phyloP scores from a whole-genome alignment of 2,113 vertebrate genomes.

The Notechis scutatus region DNA sequence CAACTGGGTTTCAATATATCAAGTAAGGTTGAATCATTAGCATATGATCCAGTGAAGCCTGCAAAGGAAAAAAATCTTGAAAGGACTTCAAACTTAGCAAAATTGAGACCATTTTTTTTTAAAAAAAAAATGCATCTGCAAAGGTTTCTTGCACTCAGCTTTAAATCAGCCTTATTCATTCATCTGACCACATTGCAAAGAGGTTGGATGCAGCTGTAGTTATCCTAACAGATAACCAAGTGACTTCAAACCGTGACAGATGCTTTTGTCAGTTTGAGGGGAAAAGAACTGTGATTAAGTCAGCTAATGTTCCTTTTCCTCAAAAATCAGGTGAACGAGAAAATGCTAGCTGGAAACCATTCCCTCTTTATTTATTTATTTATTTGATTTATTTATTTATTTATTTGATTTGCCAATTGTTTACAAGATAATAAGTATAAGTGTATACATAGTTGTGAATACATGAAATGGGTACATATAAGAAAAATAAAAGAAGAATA shows the following conservation, averaged over 20 bases:
- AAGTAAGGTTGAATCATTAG: not conserved
- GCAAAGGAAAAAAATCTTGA: not conserved
- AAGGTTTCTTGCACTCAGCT: not conserved
- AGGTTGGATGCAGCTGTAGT: not conserved
- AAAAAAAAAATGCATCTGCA: not conserved
- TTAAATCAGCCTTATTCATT: not conserved
- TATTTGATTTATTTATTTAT: too few relatives aligned
- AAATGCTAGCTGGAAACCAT: not conserved
- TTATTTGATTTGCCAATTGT: too few relatives aligned
- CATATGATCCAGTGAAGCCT: not conserved
- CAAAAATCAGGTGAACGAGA: not conserved
- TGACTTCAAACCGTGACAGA: not conserved
- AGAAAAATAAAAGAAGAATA: too few relatives aligned
- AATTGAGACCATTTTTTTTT: not conserved
- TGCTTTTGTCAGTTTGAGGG: not conserved
- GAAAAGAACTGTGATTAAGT: not conserved
- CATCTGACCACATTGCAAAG: not conserved
- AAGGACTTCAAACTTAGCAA: not conserved
- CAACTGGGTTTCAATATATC: not conserved
- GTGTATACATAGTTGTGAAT: too few relatives aligned
- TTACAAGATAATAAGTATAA: too few relatives aligned
- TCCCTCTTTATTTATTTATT: too few relatives aligned
- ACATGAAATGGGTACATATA: too few relatives aligned
- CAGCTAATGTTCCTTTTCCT: not conserved
- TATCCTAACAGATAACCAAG: not conserved